A percentile compares a stretch with the other conserved stretches of the same genome.
These are phyloP conservation scores for Parnassius mnemosyne DNA, from an alignment of 2,888 invertebrate genomes.

Conservation along the genomic window DNA sequence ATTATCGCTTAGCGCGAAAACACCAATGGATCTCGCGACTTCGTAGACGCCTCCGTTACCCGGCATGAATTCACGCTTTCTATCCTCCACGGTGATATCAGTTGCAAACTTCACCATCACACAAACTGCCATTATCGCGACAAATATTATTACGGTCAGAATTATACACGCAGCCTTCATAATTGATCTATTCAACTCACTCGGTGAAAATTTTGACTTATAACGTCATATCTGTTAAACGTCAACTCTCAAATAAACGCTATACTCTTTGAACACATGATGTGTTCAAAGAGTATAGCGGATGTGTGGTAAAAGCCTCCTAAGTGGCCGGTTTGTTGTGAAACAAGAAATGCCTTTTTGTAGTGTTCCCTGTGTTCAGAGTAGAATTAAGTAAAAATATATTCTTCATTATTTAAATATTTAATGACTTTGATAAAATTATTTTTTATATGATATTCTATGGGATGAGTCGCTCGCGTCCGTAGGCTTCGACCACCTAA, in stretches of 20 bases:
- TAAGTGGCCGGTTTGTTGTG: constrained; percentile 86
- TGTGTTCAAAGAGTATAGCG: too few relatives aligned
- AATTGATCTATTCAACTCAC: constrained; percentile 3
- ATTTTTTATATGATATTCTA: constrained; percentile 3
- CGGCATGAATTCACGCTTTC: constrained; percentile 41
- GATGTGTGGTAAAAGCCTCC: constrained; percentile 83
- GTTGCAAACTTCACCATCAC: constrained; percentile 72
- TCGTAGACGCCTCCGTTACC: constrained; percentile 41
- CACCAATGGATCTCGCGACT: constrained; percentile 49
- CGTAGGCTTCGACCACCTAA: too few relatives aligned
- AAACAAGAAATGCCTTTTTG: constrained; percentile 87
- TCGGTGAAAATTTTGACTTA: neutral
- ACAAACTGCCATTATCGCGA: constrained; percentile 65
- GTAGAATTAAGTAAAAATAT: constrained; percentile 59
- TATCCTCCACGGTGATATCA: constrained; percentile 56
- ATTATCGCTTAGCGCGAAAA: constrained; percentile 51
- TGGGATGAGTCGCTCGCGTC: too few relatives aligned
- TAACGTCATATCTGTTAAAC: too few relatives aligned
- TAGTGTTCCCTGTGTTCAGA: constrained; percentile 82
- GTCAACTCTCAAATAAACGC: too few relatives aligned
- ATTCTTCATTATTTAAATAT: neutral
- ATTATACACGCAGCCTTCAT: constrained; percentile 66
- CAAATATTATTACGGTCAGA: constrained; percentile 49
- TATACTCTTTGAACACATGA: too few relatives aligned
- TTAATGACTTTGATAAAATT: neutral